Conservation (phyloP, 2,113 vertebrate species). For the Puffinus mauretanicus region DNA sequence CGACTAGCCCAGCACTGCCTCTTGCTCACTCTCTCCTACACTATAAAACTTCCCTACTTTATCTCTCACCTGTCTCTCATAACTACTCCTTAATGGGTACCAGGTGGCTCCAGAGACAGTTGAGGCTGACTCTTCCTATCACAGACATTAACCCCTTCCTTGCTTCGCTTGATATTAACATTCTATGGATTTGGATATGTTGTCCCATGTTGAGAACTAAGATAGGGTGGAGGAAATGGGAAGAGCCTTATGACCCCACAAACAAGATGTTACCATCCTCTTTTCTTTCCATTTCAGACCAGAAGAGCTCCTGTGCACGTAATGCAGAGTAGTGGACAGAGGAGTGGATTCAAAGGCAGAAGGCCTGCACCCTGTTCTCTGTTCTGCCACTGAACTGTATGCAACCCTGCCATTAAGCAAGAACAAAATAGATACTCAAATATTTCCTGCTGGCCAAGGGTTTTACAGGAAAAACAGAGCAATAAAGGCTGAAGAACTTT, state of each 20-base stretch:
- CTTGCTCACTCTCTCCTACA: background rate
- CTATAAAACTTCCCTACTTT: slow-evolving; percentile 24
- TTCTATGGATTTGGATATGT: background rate
- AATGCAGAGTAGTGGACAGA: background rate
- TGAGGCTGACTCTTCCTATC: slow-evolving; percentile 2
- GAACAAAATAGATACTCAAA: background rate
- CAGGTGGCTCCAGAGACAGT: background rate
- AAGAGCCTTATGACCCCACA: background rate
- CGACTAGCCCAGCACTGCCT: background rate
- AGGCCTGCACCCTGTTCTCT: background rate
- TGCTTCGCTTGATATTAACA: background rate
- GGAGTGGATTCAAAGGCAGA: background rate
- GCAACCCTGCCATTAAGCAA: background rate
- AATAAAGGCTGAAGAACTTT: background rate
- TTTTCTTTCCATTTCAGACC: background rate
- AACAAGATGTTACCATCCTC: background rate
- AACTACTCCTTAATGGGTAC: slow-evolving; percentile 36
- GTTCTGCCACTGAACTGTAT: background rate
- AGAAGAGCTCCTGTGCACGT: background rate
- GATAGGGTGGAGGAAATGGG: background rate
- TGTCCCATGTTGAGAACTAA: background rate
- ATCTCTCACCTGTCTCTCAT: slow-evolving; percentile 17
- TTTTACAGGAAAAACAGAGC: background rate
- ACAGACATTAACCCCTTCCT: slow-evolving; percentile 29
- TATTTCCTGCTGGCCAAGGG: background rate